Percentiles rank a stretch among this genome's conserved stretches.
These are phyloP conservation scores for Teinopalpus imperialis DNA, from an alignment of 2,888 invertebrate species.

Conservation along the genomic window DNA sequence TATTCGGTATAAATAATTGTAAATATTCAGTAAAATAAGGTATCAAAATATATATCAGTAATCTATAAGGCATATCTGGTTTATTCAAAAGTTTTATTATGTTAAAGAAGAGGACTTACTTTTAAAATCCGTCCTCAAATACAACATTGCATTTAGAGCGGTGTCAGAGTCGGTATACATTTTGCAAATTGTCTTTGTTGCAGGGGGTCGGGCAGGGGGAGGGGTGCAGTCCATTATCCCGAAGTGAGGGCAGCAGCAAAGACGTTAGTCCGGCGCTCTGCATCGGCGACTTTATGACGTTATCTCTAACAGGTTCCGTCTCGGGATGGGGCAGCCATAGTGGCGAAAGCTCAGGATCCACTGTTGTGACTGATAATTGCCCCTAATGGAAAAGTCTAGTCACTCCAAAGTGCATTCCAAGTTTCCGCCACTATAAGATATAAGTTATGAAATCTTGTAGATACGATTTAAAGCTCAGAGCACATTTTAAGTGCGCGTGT, in stretches of 20 bases:
- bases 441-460: conserved; percentile 70
- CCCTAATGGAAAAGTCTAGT: conserved; percentile 81
- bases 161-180: conserved; percentile 20
- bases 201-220: conserved; percentile 33
- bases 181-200: conserved; percentile 31
- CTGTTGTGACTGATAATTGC: conserved; percentile 79
- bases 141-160: conserved; percentile 25
- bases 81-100: conserved; percentile 7
- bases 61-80: too few relatives aligned
- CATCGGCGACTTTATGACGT: conserved; percentile 79
- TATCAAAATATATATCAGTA: too few relatives aligned
- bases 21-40: too few relatives aligned
- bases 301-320: conserved; percentile 79
- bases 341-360: conserved; percentile 64
- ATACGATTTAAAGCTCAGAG: conserved; percentile 51
- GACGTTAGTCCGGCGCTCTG: conserved; percentile 76
- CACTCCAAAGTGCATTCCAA: conserved; percentile 77
- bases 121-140: conserved; percentile 19
- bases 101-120: conserved; percentile 15
- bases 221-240: conserved; percentile 69
- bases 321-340: conserved; percentile 51
- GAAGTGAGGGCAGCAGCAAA: conserved; percentile 72
- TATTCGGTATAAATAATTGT: too few relatives aligned
- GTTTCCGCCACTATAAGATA: conserved; percentile 71
- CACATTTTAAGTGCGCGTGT: conserved; percentile 30